Evolutionary conservation across 2,113 vertebrate species (phyloP), one percentile per base, ranked within the genome.

Genomic region (Trochalopteron elliotii): DNA sequence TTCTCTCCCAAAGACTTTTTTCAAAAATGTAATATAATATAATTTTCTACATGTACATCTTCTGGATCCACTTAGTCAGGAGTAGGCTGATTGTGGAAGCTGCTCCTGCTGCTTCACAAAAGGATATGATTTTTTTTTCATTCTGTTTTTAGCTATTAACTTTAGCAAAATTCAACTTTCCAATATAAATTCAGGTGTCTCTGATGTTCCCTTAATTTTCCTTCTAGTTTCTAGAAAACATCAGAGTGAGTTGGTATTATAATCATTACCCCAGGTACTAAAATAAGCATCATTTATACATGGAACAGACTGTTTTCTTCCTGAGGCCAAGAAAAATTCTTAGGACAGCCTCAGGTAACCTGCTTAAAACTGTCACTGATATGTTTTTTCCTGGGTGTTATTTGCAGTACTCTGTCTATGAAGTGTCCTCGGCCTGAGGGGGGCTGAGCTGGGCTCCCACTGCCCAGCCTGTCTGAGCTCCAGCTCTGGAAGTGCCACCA

Each of bases 341-440:
- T 49, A 31, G 12, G 40, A 49, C 24, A 55, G 21, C 24, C 12
- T 89, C 45, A 44, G 9, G 16, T 37, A 57, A 35, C 24, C 12
- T 25, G 19, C 37, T 74, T 64, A 49, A 40, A 91, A 24, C 20
- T 75, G 10, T 5, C 30, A 78, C 7, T 20, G 12, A 5, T 35
- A 17, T 4, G 2, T 23, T 89, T 72, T 56, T 22, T 42, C 33
- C 17, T 22, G 23, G 3, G 25, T 31, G 7, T 52, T 61, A 7
- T 11, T 44, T 75, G 13, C 25, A 49, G 9, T 39, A 9, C 39
- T 84, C 27, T 22, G 22, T 45, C 39, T 57, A 22, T 11, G 42
- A 37, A 35, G 20, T 16, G 21, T 40, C 15, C 70, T 44, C 0
- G 0, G 8, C 15, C 70, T 15, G 18, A 64, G 59, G 2, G 0